Evolutionary conservation across 2,888 invertebrate genomes (phyloP).

Genomic region (Drosophila kanekoi): DNA sequence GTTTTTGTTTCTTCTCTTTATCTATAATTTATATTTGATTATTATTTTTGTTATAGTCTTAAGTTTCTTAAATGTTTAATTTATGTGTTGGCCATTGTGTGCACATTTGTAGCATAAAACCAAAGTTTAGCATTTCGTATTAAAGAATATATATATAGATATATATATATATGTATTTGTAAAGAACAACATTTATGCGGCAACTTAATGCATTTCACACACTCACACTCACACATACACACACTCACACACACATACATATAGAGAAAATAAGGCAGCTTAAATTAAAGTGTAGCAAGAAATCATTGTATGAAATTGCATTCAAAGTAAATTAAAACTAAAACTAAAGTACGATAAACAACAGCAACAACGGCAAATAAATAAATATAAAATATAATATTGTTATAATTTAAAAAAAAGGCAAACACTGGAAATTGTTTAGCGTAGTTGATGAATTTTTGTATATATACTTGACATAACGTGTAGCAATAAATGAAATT

Average conservation of each 20-base stretch:
- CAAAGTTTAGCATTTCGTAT: slow-evolving; percentile 81
- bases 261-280: slow-evolving; percentile 58
- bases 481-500: slow-evolving; percentile 74
- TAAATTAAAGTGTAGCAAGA: slow-evolving; percentile 40
- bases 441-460: slow-evolving; percentile 82
- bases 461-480: slow-evolving; percentile 76
- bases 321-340: slow-evolving; percentile 67
- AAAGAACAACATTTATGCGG: slow-evolving; percentile 70
- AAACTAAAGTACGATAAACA: slow-evolving; percentile 47
- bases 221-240: slow-evolving; percentile 28
- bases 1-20: not conserved
- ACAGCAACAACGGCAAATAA: slow-evolving; percentile 44
- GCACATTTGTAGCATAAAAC: slow-evolving; percentile 80
- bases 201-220: slow-evolving; percentile 66
- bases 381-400: slow-evolving; percentile 62
- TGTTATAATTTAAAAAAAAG: slow-evolving; percentile 69
- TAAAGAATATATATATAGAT: slow-evolving; percentile 38
- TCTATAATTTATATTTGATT: slow-evolving; percentile 49
- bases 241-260: slow-evolving; percentile 34
- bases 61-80: slow-evolving; percentile 56
- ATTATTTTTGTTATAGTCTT: slow-evolving; percentile 69
- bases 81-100: slow-evolving; percentile 78
- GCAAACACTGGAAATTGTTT: slow-evolving; percentile 77
- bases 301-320: slow-evolving; percentile 79
- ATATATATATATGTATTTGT: slow-evolving; percentile 65